These are phyloP conservation scores for Globodera rostochiensis DNA, from an alignment of 1,140 invertebrate genomes.

Conservation along the genomic window DNA sequence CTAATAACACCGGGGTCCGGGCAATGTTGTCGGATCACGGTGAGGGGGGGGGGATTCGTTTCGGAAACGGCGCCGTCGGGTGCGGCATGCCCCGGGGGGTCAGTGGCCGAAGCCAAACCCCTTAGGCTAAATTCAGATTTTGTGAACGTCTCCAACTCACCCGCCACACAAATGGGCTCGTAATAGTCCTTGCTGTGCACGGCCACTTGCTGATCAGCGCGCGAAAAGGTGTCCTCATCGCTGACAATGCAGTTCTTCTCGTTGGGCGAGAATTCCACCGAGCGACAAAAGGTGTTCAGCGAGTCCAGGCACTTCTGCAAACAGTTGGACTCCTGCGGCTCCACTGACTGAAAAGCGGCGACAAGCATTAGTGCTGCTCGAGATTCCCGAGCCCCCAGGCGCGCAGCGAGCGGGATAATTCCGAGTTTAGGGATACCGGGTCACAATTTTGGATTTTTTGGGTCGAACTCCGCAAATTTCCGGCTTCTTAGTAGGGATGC, in stretches of 20 bases:
- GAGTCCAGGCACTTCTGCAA: constrained; percentile 65
- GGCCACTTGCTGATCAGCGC: constrained; percentile 63
- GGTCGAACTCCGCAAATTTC: too few relatives aligned
- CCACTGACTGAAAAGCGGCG: constrained; percentile 48
- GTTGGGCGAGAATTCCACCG: constrained; percentile 61
- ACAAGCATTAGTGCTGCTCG: too few relatives aligned
- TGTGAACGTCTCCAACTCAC: constrained; percentile 36
- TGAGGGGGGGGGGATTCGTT: too few relatives aligned
- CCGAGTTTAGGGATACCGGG: background rate
- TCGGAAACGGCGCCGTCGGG: too few relatives aligned
- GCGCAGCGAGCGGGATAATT: background rate
- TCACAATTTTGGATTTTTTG: too few relatives aligned
- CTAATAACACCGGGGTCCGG: too few relatives aligned
- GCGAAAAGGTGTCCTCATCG: constrained; percentile 65
- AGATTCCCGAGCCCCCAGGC: too few relatives aligned
- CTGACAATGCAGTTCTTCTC: constrained; percentile 66
- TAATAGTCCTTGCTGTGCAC: constrained; percentile 64
- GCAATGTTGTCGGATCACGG: too few relatives aligned
- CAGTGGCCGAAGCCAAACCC: too few relatives aligned
- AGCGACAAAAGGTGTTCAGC: constrained; percentile 64
- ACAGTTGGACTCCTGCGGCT: constrained; percentile 65
- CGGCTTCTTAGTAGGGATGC: too few relatives aligned
- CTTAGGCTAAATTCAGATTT: too few relatives aligned
- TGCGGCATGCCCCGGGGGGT: too few relatives aligned
- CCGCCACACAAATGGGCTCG: constrained; percentile 65